Conservation (phyloP, 2,888 invertebrate genomes). For the Buathra laborator region DNA sequence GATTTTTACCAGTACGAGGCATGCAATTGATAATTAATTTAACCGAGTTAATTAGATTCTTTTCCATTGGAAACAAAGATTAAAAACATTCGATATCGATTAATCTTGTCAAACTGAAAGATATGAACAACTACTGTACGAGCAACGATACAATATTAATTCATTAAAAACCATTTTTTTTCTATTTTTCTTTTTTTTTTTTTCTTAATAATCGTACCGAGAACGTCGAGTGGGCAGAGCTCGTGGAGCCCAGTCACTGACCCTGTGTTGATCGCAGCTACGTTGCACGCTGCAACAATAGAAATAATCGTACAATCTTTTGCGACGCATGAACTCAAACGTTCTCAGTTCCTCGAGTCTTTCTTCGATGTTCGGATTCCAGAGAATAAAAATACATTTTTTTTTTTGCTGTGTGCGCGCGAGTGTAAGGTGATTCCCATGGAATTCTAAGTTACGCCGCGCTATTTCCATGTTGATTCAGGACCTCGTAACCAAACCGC, state of each 20-base stretch:
- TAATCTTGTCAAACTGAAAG: not conserved
- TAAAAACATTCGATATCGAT: not conserved
- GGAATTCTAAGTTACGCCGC: slow-evolving; percentile 34
- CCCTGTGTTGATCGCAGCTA: slow-evolving; percentile 75
- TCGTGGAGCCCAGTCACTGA: slow-evolving; percentile 79
- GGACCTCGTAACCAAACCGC: slow-evolving; percentile 55
- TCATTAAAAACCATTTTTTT: slow-evolving; percentile 37
- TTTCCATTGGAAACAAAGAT: not conserved
- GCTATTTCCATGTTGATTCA: slow-evolving; percentile 65
- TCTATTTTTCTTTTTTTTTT: slow-evolving; percentile 42
- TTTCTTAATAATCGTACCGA: slow-evolving; percentile 78
- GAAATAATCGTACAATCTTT: slow-evolving; percentile 68
- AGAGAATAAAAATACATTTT: not conserved
- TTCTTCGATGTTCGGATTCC: not conserved
- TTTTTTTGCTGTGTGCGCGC: not conserved
- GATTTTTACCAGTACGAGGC: slow-evolving; percentile 16
- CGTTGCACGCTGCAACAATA: slow-evolving; percentile 82
- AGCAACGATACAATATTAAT: slow-evolving; percentile 41
- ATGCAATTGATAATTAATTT: slow-evolving; percentile 52
- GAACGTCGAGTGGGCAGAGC: slow-evolving; percentile 81
- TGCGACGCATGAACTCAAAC: not conserved
- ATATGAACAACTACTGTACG: slow-evolving; percentile 1
- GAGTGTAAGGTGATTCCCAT: slow-evolving; percentile 10
- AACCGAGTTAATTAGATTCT: not conserved
- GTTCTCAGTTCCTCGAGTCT: not conserved